Base-by-base conservation (phyloP, 2,888 invertebrate genomes). In the Eristalis intricaria region DNA sequence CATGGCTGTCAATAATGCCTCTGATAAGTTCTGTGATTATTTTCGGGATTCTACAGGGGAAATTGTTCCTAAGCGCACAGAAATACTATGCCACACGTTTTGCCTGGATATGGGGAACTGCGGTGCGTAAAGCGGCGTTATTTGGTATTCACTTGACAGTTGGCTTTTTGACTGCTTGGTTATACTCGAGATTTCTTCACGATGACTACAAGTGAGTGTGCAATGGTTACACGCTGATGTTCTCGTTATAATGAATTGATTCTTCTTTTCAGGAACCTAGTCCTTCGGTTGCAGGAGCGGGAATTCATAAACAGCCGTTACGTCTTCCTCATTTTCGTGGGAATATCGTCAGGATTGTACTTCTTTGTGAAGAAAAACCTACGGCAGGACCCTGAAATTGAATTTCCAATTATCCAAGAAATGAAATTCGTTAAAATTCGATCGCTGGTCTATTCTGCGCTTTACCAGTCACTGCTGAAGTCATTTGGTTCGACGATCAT, bases 1-100 rank as follows among this genome's bases (percentile, higher is more conserved):
- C 96, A 92, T 95, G 95, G 93, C 91, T 95, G 0, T 96, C 95
- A 89, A 94, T 96, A 64, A 92, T 95, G 32, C 94, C 96, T 0
- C 94, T 97, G 22, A 93, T 94, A 13, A 91, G 94, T 32, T 94
- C 96, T 1, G 95, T 96, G 11, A 95, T 96, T 84, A 94, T 96
- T 7, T 96, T 96, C 93, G 96, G 96, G n/a, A 93, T 96, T 58
- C 94, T 96, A 43, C 95, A 96, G 90, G 96, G 96, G 64, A 96
- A 95, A 90, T 95, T 95, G 89, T 96, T 96, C 89, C 94, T 96
- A 29, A 93, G 94, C 23, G 94, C 94, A 68, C 93, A 94, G 50
- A 94, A 94, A 0, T 96, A 95, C 90, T 94, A 95, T 86, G 94
- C 95, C 56, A 96, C 95, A 15, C 94, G 97, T 90, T 96, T 96